These are phyloP conservation scores for Dryobates pubescens DNA, from an alignment of 2,797 vertebrate genomes.

Conservation along the genomic window DNA sequence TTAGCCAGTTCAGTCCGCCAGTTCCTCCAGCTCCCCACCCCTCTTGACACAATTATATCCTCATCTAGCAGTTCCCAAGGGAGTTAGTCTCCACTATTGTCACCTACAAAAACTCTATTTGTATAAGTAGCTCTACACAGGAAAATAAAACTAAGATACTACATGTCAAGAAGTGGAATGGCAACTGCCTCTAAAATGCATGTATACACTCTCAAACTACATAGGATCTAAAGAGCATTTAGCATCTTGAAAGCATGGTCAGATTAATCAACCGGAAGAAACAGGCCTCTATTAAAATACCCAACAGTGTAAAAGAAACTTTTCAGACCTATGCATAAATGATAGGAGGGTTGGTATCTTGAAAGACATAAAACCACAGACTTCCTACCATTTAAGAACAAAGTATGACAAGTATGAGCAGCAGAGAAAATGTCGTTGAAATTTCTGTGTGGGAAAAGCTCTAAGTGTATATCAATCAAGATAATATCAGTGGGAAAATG, in stretches of 20 bases:
- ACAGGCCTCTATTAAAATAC: slow-evolving; percentile 40
- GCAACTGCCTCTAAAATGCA: slow-evolving; percentile 15
- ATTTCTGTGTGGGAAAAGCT: slow-evolving; percentile 40
- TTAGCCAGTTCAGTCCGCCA: not conserved
- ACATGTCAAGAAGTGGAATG: not conserved
- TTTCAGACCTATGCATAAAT: not conserved
- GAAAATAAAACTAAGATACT: not conserved
- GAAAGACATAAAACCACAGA: slow-evolving; percentile 54
- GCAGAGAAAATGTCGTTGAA: slow-evolving; percentile 59
- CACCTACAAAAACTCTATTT: not conserved
- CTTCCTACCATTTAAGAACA: slow-evolving; percentile 64
- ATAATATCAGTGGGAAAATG: slow-evolving; percentile 48
- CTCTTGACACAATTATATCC: not conserved
- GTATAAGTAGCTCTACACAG: not conserved
- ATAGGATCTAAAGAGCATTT: not conserved
- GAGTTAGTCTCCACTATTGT: not conserved
- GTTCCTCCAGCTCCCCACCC: not conserved
- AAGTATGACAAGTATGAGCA: slow-evolving; percentile 48
- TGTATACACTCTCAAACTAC: not conserved
- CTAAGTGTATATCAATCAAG: slow-evolving; percentile 61
- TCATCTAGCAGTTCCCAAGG: not conserved
- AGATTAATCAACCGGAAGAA: slow-evolving; percentile 56
- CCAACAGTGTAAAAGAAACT: not conserved
- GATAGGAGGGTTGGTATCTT: not conserved
- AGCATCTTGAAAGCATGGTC: slow-evolving; percentile 15